Conservation (phyloP, 2,888 invertebrate species). For the Serrognathus titanus region DNA sequence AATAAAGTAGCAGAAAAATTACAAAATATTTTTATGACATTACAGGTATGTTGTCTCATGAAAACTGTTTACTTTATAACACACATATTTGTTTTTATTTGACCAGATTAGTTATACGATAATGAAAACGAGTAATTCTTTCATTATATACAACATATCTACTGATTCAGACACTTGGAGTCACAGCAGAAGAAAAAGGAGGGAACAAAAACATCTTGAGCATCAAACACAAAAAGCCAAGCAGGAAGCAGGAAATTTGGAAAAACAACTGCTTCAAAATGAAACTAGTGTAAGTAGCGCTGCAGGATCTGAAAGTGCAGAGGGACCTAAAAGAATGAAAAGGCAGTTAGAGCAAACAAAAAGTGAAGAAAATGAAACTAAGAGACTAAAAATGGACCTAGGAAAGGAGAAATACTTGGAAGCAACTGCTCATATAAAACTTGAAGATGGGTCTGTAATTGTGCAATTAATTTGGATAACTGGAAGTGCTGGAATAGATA, state of each 20-base stretch:
- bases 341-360: constrained; percentile 34
- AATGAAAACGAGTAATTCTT: constrained; percentile 43
- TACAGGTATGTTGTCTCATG: constrained; percentile 28
- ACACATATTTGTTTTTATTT: constrained; percentile 9
- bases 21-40: constrained; percentile 36
- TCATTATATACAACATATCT: constrained; percentile 53
- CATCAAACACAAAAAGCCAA: neutral
- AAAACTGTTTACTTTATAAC: constrained; percentile 4
- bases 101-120: constrained; percentile 46
- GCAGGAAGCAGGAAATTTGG: neutral
- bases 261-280: neutral
- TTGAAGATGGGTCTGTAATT: constrained; percentile 48
- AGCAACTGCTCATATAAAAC: constrained; percentile 41
- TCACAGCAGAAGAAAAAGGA: constrained; percentile 71
- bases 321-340: constrained; percentile 20
- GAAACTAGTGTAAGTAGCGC: neutral
- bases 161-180: constrained; percentile 76
- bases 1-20: constrained; percentile 29
- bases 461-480: constrained; percentile 60
- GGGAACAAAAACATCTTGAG: constrained; percentile 44
- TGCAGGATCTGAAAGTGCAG: too few species aligned
- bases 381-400: constrained; percentile 35
- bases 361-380: constrained; percentile 31
- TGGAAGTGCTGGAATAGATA: constrained; percentile 61
- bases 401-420: constrained; percentile 36